Conservation (phyloP, 2,888 invertebrate genomes). For the Carcina quercana region DNA sequence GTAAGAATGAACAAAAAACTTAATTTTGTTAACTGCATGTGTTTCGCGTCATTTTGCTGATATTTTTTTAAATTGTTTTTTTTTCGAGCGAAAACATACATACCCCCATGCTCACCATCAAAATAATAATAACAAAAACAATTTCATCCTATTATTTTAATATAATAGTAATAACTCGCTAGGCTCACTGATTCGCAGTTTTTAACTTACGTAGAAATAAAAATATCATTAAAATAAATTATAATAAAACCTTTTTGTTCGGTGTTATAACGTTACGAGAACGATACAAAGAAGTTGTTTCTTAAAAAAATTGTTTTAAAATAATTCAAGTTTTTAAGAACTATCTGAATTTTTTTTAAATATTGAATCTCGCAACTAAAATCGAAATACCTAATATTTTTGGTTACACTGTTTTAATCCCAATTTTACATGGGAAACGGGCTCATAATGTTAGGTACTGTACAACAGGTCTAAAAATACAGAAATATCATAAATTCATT, state of each 20-base stretch:
- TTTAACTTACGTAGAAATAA: constrained; percentile 16
- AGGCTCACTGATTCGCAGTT: constrained; percentile 30
- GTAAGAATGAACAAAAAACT: too few relatives aligned
- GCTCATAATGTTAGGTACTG: too few relatives aligned
- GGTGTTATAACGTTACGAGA: constrained; percentile 7
- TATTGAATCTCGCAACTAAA: too few relatives aligned
- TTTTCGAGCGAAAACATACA: constrained; percentile 34
- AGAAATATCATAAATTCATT: constrained; percentile 40
- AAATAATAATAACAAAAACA: constrained; percentile 33
- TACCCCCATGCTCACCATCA: constrained; percentile 21
- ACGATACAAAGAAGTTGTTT: constrained; percentile 1
- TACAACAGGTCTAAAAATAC: too few relatives aligned
- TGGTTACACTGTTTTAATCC: too few relatives aligned
- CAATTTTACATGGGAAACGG: too few relatives aligned
- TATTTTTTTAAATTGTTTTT: constrained; percentile 9
- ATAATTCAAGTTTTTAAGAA: too few relatives aligned
- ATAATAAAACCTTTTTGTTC: constrained; percentile 24
- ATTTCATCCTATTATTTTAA: constrained; percentile 22
- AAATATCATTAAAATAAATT: constrained; percentile 6
- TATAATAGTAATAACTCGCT: constrained; percentile 14
- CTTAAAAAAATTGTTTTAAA: background rate
- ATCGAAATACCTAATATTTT: too few relatives aligned
- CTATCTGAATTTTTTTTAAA: too few relatives aligned
- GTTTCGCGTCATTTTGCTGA: too few relatives aligned
- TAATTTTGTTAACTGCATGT: too few relatives aligned